Evolutionary conservation across 2,113 vertebrate genomes (phyloP), one percentile per base, ranked within the genome.

Genomic region (Anoplopoma fimbria): DNA sequence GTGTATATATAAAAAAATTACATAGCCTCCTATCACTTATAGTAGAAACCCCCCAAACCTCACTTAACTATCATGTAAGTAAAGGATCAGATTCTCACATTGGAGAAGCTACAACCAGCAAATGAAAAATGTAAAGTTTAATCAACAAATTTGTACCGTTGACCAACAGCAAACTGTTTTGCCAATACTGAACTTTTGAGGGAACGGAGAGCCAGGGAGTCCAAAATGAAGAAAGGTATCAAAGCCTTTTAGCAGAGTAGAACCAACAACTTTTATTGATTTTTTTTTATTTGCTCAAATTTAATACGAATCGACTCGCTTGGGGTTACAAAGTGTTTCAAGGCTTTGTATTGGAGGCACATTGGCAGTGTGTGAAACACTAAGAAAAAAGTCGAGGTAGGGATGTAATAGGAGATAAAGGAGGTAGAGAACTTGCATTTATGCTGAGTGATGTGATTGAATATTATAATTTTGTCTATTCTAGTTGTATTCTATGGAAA

Each of bases 1-100:
- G 55, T 72, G 61, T 80, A 58, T 58, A 55, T 64, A n/a, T n/a
- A n/a, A n/a, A n/a, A n/a, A n/a, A n/a, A n/a, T 60, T 60, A 73
- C 25, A 77, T 58, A 77, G 62, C 45, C 68, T 65, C 29, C 58
- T 31, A 27, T 6, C 25, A 21, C 36, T 53, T 55, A 51, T 23
- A 21, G 47, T 49, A 1, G 8, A 51, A 51, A 7, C 21, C 19
- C 19, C 47, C 47, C 7, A 51, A 51, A 51, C 23, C 49, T 23
- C 7, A 23, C 49, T 51, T 9, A 49, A 49, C 47, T 49, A 49
- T 49, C 47, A 21, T 49, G 47, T 23, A 51, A 51, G 19, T 23
- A 21, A 51, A 51, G 21, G 21, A 51, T 9, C 49, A 51, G 21
- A 23, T 1, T 8, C 49, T 51, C 21, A 51, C 49, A 23, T 9